Percentiles rank a stretch among this genome's conserved stretches.
These are phyloP conservation scores for Pollimyrus isidori DNA, from an alignment of 2,113 vertebrate species.

Conservation along the genomic window DNA sequence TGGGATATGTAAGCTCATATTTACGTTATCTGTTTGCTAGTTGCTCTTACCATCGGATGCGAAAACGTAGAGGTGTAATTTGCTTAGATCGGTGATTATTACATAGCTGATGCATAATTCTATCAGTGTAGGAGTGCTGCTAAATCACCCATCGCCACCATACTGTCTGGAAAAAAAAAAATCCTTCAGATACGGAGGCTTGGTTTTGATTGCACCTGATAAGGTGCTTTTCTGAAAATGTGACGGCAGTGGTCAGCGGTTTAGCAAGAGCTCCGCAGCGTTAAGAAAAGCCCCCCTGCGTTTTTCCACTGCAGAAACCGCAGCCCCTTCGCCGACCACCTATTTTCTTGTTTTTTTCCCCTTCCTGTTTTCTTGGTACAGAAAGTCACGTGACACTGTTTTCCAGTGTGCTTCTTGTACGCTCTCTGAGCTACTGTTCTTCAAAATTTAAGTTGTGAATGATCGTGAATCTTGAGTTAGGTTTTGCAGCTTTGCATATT, in stretches of 20 bases:
- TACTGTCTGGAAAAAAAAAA: background rate
- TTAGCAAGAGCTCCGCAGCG: background rate
- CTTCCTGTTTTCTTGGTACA: slow-evolving; percentile 20
- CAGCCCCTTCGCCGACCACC: background rate
- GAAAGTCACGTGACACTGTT: background rate
- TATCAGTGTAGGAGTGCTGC: background rate
- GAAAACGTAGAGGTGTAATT: background rate
- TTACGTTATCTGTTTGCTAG: background rate
- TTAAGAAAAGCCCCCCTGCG: background rate
- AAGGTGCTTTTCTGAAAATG: background rate
- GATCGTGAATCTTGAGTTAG: background rate
- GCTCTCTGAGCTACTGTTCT: background rate
- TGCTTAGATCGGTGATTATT: background rate
- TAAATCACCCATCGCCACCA: no score
- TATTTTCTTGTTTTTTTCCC: background rate
- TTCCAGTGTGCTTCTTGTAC: background rate
- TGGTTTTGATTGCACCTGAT: background rate
- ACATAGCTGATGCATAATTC: background rate
- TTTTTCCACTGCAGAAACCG: slow-evolving; percentile 7
- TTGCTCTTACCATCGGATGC: background rate
- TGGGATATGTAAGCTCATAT: slow-evolving; percentile 80
- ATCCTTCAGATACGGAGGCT: background rate
- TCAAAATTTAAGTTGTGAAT: no score
- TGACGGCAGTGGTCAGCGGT: background rate
- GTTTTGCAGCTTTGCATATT: background rate